phyloP scores from a whole-genome alignment of 2,797 vertebrate species.

The Pseudocheirus occidentalis region DNA sequence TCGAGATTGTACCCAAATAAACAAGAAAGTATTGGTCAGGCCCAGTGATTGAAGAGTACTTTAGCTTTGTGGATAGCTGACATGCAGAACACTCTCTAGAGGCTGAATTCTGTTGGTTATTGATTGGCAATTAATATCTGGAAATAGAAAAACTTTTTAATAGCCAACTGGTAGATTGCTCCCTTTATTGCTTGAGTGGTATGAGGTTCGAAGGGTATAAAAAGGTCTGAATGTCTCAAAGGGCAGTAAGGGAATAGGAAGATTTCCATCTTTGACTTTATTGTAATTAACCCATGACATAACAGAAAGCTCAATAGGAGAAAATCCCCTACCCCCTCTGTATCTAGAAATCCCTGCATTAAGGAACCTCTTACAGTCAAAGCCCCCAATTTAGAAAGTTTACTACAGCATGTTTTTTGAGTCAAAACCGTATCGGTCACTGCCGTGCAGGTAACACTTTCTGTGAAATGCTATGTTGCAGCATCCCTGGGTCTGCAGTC shows the following conservation, averaged over 20 bases:
- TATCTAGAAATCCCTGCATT: constrained; percentile 62
- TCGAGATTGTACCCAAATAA: not conserved
- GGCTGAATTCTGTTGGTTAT: not conserved
- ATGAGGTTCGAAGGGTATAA: not conserved
- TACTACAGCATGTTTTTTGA: constrained; percentile 83
- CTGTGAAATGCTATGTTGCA: constrained; percentile 85
- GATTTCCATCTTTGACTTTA: constrained; percentile 56
- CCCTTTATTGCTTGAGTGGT: constrained; percentile 10
- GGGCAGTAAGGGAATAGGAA: not conserved
- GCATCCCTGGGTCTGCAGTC: constrained; percentile 98
- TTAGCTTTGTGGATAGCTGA: constrained; percentile 2
- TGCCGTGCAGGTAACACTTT: constrained; percentile 77
- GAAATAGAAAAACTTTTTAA: not conserved
- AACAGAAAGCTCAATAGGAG: constrained; percentile 63
- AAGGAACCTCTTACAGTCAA: constrained; percentile 72
- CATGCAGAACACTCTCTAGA: constrained; percentile 14
- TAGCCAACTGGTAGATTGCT: constrained; percentile 3
- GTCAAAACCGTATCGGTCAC: constrained; percentile 80
- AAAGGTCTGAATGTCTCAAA: not conserved
- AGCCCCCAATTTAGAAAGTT: constrained; percentile 72
- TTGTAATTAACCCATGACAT: constrained; percentile 55
- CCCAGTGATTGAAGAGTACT: not conserved
- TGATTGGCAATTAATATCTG: constrained; percentile 6
- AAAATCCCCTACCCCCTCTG: constrained; percentile 44
- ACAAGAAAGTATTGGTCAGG: not conserved